A percentile compares a stretch with the other conserved stretches of the same genome.
phyloP scores from a whole-genome alignment of 2,113 vertebrate genomes.

The Scortum barcoo region DNA sequence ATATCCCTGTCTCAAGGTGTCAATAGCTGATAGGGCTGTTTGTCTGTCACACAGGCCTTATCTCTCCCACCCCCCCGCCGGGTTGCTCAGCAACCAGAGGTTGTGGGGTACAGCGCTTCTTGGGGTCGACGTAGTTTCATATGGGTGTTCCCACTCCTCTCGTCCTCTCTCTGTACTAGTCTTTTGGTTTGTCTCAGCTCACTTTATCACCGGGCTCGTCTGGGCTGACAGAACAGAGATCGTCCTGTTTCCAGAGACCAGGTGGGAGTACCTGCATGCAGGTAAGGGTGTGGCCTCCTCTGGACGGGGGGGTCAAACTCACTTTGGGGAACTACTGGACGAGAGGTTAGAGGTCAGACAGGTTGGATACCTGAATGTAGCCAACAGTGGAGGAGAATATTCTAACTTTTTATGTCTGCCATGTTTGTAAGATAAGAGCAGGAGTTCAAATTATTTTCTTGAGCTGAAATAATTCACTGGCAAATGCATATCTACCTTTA shows the following conservation, averaged over 20 bases:
- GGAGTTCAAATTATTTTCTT: background rate
- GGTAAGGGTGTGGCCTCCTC: slow-evolving; percentile 78
- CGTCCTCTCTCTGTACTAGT: slow-evolving; percentile 42
- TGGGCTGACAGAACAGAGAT: slow-evolving; percentile 41
- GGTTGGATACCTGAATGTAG: background rate
- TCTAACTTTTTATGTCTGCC: background rate
- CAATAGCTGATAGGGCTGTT: slow-evolving; percentile 74
- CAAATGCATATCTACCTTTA: background rate
- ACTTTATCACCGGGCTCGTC: slow-evolving; percentile 62
- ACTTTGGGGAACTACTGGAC: background rate
- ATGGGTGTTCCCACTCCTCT: slow-evolving; percentile 82
- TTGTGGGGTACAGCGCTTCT: slow-evolving; percentile 45
- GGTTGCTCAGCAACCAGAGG: slow-evolving; percentile 55
- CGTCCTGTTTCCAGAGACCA: slow-evolving; percentile 65
- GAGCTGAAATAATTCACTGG: background rate
- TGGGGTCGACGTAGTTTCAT: slow-evolving; percentile 63
- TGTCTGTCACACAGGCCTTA: slow-evolving; percentile 72
- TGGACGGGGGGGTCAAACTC: slow-evolving; percentile 1
- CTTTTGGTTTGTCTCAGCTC: slow-evolving; percentile 57
- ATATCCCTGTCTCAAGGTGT: slow-evolving; percentile 84
- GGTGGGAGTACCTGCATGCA: slow-evolving; percentile 81
- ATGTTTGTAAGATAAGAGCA: background rate
- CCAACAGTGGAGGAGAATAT: background rate
- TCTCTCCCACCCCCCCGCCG: slow-evolving; percentile 56
- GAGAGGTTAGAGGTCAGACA: slow-evolving; percentile 19